These are phyloP conservation scores for Plagiodera versicolora DNA, from an alignment of 2,888 invertebrate genomes.

Conservation along the genomic window DNA sequence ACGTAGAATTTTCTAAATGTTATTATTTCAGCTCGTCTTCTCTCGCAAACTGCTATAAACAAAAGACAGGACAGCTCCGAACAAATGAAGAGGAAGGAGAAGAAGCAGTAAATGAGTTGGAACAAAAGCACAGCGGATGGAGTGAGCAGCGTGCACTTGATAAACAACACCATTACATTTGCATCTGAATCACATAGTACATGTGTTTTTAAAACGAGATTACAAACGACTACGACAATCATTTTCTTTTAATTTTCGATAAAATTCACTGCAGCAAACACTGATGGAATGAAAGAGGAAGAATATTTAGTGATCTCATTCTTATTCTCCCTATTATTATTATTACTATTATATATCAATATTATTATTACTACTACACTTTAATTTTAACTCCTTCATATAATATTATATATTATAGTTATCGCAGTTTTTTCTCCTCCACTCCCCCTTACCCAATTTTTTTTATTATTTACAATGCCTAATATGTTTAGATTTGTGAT, in stretches of 20 bases:
- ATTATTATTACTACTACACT: too few relatives aligned
- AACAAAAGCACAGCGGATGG: conserved; percentile 52
- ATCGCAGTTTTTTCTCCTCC: too few relatives aligned
- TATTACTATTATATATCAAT: too few relatives aligned
- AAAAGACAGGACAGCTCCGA: conserved; percentile 45
- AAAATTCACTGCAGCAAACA: conserved; percentile 12
- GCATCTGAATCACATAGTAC: conserved; percentile 53
- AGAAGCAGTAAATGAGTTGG: conserved; percentile 54
- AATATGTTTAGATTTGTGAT: too few relatives aligned
- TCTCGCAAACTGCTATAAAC: conserved; percentile 39
- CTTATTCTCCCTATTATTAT: too few relatives aligned
- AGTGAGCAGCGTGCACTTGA: conserved; percentile 48
- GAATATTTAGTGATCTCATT: too few relatives aligned
- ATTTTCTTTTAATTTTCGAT: conserved; percentile 27
- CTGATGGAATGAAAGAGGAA: too few relatives aligned
- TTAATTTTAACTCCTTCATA: too few relatives aligned
- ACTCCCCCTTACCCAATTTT: too few relatives aligned
- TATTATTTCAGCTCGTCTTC: conserved; percentile 39
- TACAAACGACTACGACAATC: conserved; percentile 26
- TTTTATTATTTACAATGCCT: too few relatives aligned
- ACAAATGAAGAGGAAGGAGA: conserved; percentile 54
- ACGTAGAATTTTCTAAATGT: conserved; percentile 32
- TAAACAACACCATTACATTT: conserved; percentile 54
- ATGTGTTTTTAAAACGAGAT: conserved; percentile 41
- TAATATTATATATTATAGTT: too few relatives aligned